phyloP scores from a whole-genome alignment of 2,797 vertebrate genomes.

The Aulostomus chinensis region DNA sequence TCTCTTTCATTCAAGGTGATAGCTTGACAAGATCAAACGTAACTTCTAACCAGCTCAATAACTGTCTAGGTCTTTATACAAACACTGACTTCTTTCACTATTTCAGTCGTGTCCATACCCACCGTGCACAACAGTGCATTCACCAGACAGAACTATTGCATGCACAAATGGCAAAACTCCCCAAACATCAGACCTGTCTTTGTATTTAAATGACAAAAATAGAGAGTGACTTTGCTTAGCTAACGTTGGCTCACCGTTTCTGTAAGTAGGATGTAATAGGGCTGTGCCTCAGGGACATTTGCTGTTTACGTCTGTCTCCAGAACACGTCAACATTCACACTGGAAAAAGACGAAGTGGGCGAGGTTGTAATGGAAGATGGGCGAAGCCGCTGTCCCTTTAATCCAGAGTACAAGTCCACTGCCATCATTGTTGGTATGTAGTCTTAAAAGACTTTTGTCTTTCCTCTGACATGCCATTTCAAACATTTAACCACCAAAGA shows the following conservation, averaged over 20 bases:
- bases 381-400: constrained; percentile 92
- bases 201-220: constrained; percentile 5
- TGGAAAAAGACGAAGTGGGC: constrained; percentile 78
- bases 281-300: constrained; percentile 38
- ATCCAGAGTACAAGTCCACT: constrained; percentile 91
- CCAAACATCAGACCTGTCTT: neutral
- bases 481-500: neutral
- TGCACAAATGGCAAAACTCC: too few relatives aligned
- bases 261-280: constrained; percentile 38
- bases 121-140: too few relatives aligned
- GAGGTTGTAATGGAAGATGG: constrained; percentile 87
- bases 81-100: too few relatives aligned
- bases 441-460: neutral
- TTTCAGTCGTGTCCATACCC: too few relatives aligned
- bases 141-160: too few relatives aligned
- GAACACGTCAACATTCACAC: constrained; percentile 84
- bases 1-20: too few relatives aligned
- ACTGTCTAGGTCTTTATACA: too few relatives aligned
- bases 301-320: constrained; percentile 58
- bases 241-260: constrained; percentile 22
- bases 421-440: constrained; percentile 91
- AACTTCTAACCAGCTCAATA: too few relatives aligned
- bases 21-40: too few relatives aligned
- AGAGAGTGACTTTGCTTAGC: too few relatives aligned
- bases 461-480: neutral